Evolutionary conservation across 2,888 invertebrate species (phyloP), one percentile per base, ranked within the genome.

Genomic region (Mallateleia sp.): DNA sequence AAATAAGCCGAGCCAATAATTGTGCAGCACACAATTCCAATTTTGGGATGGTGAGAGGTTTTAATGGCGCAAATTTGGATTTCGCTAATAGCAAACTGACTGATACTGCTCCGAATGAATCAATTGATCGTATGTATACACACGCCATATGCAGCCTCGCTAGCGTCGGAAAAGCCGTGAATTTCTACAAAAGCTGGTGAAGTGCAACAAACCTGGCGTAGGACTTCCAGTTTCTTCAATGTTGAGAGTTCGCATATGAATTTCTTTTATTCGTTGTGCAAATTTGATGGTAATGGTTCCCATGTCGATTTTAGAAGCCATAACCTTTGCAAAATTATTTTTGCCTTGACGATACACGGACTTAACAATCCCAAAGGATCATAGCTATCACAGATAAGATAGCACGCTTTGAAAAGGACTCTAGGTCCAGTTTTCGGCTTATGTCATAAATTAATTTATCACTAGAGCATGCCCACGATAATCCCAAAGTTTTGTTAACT

Each of bases 291-390:
- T 25, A 60, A 52, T 11, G n/a, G 15, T 7, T 77, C 75, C 75
- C 75, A 75, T 20, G 45, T 6, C 6, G 52, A 32, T 50, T n/a
- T n/a, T n/a, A 22, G 32, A 9, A 45, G 32, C 80, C 83, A 84
- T 14, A 80, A 38, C 11, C 38, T 66, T 42, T 54, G 77, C 3
- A 81, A 18, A 0, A 91, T 32, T 24, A 91, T 87, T 69, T 92
- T 92, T 25, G 91, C 90, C 5, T 69, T 52, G 8, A 91, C 81
- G 14, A 85, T 81, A 50, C 90, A 80, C 3, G 91, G 91, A 11
- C 91, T 85, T 25, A 91, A 34, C 1, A 92, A 45, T 15, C 91
- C 90, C 9, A 91, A 78, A 5, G 91, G 89, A 69, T 92, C 91
- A 60, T 85, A 92, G 90, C 82, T 15, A 90, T 88, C n/a, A 50